phyloP scores from a whole-genome alignment of 1,140 invertebrate genomes.

The Heliconius congener region DNA sequence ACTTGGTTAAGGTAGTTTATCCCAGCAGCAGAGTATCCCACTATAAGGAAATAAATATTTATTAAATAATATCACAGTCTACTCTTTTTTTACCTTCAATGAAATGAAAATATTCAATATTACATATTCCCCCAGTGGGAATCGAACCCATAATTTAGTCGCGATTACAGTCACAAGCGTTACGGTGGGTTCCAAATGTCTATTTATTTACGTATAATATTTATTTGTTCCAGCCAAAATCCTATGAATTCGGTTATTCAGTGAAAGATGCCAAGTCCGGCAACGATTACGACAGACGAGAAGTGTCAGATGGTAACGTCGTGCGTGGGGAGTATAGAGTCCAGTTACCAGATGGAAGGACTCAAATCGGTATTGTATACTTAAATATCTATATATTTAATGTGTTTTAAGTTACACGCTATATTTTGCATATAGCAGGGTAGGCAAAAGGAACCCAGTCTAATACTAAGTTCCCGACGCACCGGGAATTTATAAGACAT shows the following conservation, averaged over 20 bases:
- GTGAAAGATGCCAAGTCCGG: slow-evolving; percentile 88
- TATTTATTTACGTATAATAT: neutral
- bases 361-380: slow-evolving; percentile 79
- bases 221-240: slow-evolving; percentile 83
- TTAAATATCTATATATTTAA: neutral
- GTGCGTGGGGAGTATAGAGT: slow-evolving; percentile 87
- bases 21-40: too few relatives aligned
- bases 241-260: slow-evolving; percentile 90
- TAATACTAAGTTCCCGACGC: neutral
- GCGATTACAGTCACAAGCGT: too few relatives aligned
- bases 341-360: slow-evolving; percentile 87
- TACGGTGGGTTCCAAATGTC: too few relatives aligned
- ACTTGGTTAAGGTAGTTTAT: neutral
- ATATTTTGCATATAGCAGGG: neutral
- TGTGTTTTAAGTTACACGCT: neutral
- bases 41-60: too few relatives aligned
- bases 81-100: too few relatives aligned
- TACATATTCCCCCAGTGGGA: too few relatives aligned
- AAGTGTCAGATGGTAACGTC: slow-evolving; percentile 87
- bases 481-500: neutral
- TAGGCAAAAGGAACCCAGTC: neutral
- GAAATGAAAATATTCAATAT: too few relatives aligned
- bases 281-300: slow-evolving; percentile 87
- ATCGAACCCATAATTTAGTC: too few relatives aligned
- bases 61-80: too few relatives aligned